phyloP scores from a whole-genome alignment of 2,797 vertebrate species.

The Pipistrellus pipistrellus region DNA sequence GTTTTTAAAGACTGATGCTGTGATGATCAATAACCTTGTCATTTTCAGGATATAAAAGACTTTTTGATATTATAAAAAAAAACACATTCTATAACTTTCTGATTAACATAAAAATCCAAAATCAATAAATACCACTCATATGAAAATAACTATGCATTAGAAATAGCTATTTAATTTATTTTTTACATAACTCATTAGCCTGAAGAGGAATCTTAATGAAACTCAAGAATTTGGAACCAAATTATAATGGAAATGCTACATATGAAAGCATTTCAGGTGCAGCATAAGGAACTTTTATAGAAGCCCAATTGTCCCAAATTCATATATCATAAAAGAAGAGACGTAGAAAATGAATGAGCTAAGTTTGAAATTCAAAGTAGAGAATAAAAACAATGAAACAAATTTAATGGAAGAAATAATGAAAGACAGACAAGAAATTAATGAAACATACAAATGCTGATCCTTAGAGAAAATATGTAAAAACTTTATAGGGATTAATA shows the following conservation, averaged over 20 bases:
- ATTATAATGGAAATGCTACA: neutral
- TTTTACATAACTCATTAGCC: neutral
- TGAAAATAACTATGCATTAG: neutral
- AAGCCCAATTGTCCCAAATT: neutral
- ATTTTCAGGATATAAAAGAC: constrained; percentile 5
- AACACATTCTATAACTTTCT: neutral
- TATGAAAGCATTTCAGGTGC: neutral
- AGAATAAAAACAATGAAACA: neutral
- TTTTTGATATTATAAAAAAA: constrained; percentile 1
- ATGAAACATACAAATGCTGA: neutral
- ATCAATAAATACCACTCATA: constrained; percentile 24
- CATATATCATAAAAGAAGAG: neutral
- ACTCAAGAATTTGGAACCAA: neutral
- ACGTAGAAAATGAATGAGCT: neutral
- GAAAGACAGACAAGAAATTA: constrained; percentile 15
- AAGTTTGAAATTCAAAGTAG: neutral
- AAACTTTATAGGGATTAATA: neutral
- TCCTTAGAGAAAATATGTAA: neutral
- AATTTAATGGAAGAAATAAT: neutral
- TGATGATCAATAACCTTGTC: neutral
- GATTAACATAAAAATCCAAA: constrained; percentile 44
- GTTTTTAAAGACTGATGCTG: neutral
- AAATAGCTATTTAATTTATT: neutral
- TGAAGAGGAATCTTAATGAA: neutral
- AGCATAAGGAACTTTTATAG: neutral